Evolutionary conservation across 2,797 vertebrate genomes (phyloP).

Genomic region (Buceros bicornis): DNA sequence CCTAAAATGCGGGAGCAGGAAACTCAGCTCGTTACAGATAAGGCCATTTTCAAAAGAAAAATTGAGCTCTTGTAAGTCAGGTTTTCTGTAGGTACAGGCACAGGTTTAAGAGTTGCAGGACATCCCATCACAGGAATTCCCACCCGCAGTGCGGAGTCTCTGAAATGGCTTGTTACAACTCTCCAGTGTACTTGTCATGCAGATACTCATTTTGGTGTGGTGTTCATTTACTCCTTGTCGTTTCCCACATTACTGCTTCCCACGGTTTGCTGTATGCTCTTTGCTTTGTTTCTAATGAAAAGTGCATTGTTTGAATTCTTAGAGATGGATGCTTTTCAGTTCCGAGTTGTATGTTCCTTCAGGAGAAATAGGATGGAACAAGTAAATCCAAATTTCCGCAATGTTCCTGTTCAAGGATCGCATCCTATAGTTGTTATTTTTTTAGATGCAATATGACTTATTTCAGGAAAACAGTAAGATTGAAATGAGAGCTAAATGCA

Average conservation of each 20-base stretch:
- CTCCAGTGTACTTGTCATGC: neutral
- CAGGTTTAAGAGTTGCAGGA: neutral
- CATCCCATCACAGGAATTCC: constrained; percentile 21
- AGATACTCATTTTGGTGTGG: constrained; percentile 61
- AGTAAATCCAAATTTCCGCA: neutral
- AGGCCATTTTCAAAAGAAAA: neutral
- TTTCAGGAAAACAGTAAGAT: neutral
- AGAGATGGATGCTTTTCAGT: neutral
- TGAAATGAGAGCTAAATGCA: neutral
- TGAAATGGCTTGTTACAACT: constrained; percentile 52
- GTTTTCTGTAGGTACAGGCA: neutral
- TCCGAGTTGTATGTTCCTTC: neutral
- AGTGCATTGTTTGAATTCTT: neutral
- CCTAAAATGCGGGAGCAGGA: neutral
- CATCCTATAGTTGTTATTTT: neutral
- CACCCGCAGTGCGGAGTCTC: neutral
- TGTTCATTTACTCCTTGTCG: neutral
- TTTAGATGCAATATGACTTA: neutral
- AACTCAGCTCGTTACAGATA: neutral
- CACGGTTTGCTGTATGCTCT: neutral
- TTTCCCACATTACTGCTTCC: neutral
- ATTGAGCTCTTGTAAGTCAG: neutral
- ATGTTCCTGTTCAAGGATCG: neutral
- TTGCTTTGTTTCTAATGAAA: neutral
- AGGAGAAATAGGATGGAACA: neutral